Evolutionary conservation across 2,797 vertebrate species (phyloP), one percentile per base, ranked within the genome.

Genomic region (Geotrypetes seraphini): DNA sequence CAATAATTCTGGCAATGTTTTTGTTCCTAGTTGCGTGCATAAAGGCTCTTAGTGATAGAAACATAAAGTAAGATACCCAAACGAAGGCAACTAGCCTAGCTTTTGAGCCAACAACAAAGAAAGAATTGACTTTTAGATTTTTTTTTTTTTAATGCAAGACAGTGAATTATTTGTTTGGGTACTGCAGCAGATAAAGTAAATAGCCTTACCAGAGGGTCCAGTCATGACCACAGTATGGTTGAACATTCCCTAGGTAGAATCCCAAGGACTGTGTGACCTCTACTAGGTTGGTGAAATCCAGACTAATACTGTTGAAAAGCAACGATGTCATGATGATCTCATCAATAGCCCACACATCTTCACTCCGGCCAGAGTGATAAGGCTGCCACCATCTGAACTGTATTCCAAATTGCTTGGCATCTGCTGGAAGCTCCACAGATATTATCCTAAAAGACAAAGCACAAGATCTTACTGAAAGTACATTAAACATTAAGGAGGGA

Each of bases 361-460:
- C 90, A 0, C 90, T 80, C 4, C 89, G 92, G 15, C 93, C 92
- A 2, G 94, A 97, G 45, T 99, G 94, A 44, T 98, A 94, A 0
- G 96, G 92, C 60, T 99, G 96, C 96, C 96, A 99, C 95, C 96
- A 99, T 52, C 94, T 87, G 78, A 97, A 99, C 75, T 98, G 96
- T 38, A 97, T 89, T 15, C 96, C 95, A 32, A 94, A 85, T 34
- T 86, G 90, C 40, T 84, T 89, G 9, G 95, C 92, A 3, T 89
- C 90, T 5, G 89, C 71, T 0, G 94, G 92, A 19, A 99, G 75
- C 53, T 97, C 92, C 30, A 99, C 92, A 0, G 95, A 97, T 46
- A 96, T 89, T 22, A 99, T 99, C 71, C 96, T 99, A 33, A 31
- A 43, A 31, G 12, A 19, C 4, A 43, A 38, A 53, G 2, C 2